Evolutionary conservation across 2,888 invertebrate genomes (phyloP), one percentile per base, ranked within the genome.

Genomic region (Oscheius sp.): DNA sequence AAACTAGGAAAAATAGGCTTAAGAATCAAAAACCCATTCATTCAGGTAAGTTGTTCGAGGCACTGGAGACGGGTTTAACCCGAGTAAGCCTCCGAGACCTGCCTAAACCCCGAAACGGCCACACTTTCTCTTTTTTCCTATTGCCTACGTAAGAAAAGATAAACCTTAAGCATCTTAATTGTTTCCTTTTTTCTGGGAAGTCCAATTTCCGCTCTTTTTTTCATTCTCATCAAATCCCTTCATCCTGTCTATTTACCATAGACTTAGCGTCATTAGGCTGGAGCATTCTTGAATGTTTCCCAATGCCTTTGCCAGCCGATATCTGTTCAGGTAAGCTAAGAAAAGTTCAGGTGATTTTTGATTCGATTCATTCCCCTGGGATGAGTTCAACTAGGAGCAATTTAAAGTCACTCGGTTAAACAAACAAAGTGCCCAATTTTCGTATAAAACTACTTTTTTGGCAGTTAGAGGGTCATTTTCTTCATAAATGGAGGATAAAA

Each of bases 51-150:
- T 33, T 55, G 55, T 55, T 55, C 34, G 53, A 17, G 34, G 55
- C 33, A 55, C 5, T 55, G 34, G 20, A 34, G 34, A 20, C 31
- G 61, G 61, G 61, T 61, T 61, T 61, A 61, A 61, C 61, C 61
- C 61, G 61, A 61, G 61, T 61, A 61, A 61, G 61, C 61, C 61
- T 45, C 61, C 45, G 61, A 61, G 61, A 61, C 61, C 61, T 61
- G 45, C 45, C 25, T 61, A 61, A 61, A 61, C 42, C 61, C 61
- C 61, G 42, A 23, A 61, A 61, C 61, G 45, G 45, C 61, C 45
- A 61, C 61, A 61, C 45, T 61, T 45, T 27, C 61, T 42, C 55
- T n/a, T 34, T 45, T 61, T 61, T 45, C 17, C 23, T 20, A 37
- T 58, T 20, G 42, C n/a, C 45, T 45, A 45, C 61, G 61, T 33